Conservation (phyloP, 2,797 vertebrate genomes). For the Telmatherina bonti region DNA sequence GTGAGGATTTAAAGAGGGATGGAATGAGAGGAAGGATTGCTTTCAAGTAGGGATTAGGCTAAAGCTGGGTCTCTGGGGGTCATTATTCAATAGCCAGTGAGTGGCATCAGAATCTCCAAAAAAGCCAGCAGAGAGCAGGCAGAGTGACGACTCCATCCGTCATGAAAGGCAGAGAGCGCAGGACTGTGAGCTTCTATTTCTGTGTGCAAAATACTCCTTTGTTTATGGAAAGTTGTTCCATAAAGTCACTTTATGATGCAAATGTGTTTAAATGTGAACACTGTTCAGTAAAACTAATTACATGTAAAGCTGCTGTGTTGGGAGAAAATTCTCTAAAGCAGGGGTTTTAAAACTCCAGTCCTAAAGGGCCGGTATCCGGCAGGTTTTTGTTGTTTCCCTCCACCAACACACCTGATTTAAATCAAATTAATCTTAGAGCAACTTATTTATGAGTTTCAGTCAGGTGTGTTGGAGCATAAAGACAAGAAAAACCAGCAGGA, state of each 20-base stretch:
- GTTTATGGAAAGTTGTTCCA: background rate
- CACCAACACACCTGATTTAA: too few species aligned
- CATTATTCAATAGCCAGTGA: slow-evolving; percentile 72
- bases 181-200: background rate
- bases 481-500: too few species aligned
- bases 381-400: too few species aligned
- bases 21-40: slow-evolving; percentile 70
- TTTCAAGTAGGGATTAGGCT: slow-evolving; percentile 79
- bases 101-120: slow-evolving; percentile 60
- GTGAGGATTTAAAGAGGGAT: slow-evolving; percentile 68
- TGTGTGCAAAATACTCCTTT: slow-evolving; percentile 19
- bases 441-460: too few species aligned
- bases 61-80: slow-evolving; percentile 74
- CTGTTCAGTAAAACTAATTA: background rate
- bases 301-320: background rate
- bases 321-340: background rate
- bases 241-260: background rate
- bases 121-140: slow-evolving; percentile 44
- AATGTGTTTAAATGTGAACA: background rate
- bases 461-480: too few species aligned
- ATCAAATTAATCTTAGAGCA: too few species aligned
- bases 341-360: too few species aligned
- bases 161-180: slow-evolving; percentile 25
- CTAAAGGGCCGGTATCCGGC: too few species aligned
- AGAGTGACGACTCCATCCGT: slow-evolving; percentile 31